Evolutionary conservation across 2,888 invertebrate genomes (phyloP), one percentile per base, ranked within the genome.

Genomic region (Leptinotarsa juncta): DNA sequence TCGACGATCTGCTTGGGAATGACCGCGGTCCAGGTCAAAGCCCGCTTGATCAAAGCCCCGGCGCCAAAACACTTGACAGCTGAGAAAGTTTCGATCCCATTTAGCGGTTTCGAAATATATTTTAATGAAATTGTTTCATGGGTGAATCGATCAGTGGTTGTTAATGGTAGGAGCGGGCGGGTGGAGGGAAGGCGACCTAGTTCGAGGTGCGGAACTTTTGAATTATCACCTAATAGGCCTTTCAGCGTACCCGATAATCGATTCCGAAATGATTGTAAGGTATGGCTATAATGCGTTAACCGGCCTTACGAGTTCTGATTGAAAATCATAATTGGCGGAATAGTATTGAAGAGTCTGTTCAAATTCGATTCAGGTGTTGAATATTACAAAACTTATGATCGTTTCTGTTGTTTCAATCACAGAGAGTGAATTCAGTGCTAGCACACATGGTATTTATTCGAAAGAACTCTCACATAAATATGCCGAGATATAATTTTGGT

Each of bases 11-110:
- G 16, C n/a, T 51, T 15, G 51, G 51, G 16, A 51, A 51, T 15
- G n/a, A 51, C 77, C 77, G 72, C 77, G 76, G 79, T 79, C 77
- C 79, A 80, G 84, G 84, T 84, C 84, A 84, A 81, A 83, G 81
- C 82, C 83, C 83, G 78, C 78, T 81, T 84, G 84, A 84, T 84
- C 84, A 84, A 84, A 84, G 84, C 83, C 82, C 83, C 84, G 84
- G 84, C 84, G 84, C 84, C 84, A 84, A 84, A 84, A 84, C 84
- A 83, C 83, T 84, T 83, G 83, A 83, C 82, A 82, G 81, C 82
- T 70, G 70, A 67, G 67, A 72, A 72, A 79, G 80, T 82, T 81
- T 80, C 79, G 81, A 82, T 81, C 80, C 79, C 75, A 80, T 81
- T 80, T 81, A 77, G 80, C 79, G 82, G 80, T 81, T 78, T 81